Conservation (phyloP, 2,888 invertebrate species). For the Phrixothrix hirtus region DNA sequence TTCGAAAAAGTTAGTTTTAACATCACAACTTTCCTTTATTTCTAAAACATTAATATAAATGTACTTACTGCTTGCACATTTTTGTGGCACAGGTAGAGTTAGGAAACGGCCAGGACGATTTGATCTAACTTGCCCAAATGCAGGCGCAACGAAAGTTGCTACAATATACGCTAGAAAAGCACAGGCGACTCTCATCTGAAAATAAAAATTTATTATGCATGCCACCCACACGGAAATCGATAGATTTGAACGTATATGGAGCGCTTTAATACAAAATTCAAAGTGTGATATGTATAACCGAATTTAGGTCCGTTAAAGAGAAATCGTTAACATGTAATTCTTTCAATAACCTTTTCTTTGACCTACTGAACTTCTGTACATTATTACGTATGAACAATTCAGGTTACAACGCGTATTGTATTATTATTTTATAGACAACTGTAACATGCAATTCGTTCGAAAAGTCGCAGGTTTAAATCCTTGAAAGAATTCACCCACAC, state of each 20-base stretch:
- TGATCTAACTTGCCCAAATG: slow-evolving; percentile 62
- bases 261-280: too few relatives aligned
- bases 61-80: slow-evolving; percentile 87
- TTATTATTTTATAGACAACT: slow-evolving; percentile 1
- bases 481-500: too few relatives aligned
- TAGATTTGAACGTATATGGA: too few relatives aligned
- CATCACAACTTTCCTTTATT: too few relatives aligned
- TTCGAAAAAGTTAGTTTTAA: too few relatives aligned
- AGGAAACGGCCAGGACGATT: slow-evolving; percentile 83
- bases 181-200: slow-evolving; percentile 70
- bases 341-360: slow-evolving; percentile 28
- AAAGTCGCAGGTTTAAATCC: neutral
- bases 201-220: too few relatives aligned
- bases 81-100: slow-evolving; percentile 77
- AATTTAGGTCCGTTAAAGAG: too few relatives aligned
- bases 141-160: slow-evolving; percentile 59
- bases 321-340: slow-evolving; percentile 25
- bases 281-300: too few relatives aligned
- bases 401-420: neutral
- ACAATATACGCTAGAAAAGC: slow-evolving; percentile 65
- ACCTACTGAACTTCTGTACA: slow-evolving; percentile 27
- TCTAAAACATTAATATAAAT: too few relatives aligned
- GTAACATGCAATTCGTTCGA: neutral
- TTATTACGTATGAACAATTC: slow-evolving; percentile 20
- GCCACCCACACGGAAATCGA: too few relatives aligned